Percentiles rank a stretch among this genome's conserved stretches.
These are phyloP conservation scores for Hystrix brachyura DNA, from an alignment of 2,113 vertebrate genomes.

Conservation along the genomic window DNA sequence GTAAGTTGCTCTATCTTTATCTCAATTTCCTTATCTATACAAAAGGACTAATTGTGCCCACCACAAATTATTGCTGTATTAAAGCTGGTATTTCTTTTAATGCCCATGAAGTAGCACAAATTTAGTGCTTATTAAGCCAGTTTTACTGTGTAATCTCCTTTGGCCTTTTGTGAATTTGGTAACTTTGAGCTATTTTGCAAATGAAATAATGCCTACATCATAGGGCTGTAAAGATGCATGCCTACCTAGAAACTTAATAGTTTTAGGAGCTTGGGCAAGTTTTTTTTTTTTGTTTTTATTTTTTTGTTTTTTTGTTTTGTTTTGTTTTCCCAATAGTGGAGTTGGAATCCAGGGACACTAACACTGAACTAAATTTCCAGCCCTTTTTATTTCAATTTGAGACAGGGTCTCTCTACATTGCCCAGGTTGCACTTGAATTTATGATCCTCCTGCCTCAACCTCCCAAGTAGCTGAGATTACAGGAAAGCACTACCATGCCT, in stretches of 20 bases:
- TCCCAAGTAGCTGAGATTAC: background rate
- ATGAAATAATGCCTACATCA: background rate
- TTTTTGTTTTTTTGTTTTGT: background rate
- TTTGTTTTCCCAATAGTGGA: background rate
- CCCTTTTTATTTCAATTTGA: background rate
- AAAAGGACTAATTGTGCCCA: background rate
- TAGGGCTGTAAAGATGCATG: background rate
- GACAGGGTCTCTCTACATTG: background rate
- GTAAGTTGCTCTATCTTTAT: background rate
- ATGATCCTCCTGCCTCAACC: background rate
- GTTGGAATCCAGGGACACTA: background rate
- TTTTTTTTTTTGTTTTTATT: background rate
- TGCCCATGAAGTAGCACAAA: background rate
- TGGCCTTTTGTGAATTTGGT: background rate
- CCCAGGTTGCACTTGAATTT: background rate
- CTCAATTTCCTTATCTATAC: background rate
- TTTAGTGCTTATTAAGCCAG: background rate
- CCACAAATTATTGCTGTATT: background rate
- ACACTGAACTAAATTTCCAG: background rate
- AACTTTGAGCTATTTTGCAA: background rate
- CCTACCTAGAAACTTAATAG: background rate
- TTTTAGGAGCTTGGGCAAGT: background rate
- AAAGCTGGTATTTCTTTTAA: background rate
- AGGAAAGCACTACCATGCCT: background rate
- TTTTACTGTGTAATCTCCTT: background rate